phyloP scores from a whole-genome alignment of 92 coral and sea anemone species.

The Nematostella vectensis region DNA sequence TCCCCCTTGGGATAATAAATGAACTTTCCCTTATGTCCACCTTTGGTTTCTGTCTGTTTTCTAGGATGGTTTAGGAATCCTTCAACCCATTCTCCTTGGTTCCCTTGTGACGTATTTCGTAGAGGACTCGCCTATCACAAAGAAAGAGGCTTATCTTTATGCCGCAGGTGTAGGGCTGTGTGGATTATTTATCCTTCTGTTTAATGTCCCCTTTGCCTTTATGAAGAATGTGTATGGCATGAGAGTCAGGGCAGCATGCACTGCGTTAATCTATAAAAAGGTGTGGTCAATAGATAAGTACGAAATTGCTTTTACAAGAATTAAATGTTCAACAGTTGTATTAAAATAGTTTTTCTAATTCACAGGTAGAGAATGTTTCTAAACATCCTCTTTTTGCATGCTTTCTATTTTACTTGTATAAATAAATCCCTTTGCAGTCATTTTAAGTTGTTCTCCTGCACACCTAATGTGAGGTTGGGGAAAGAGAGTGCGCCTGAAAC shows the following conservation, averaged over 20 bases:
- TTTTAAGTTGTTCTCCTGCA: no score
- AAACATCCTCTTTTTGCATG: no score
- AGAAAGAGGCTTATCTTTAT: slow-evolving; percentile 51
- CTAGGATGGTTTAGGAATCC: slow-evolving; percentile 55
- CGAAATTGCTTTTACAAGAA: background rate
- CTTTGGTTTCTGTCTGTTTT: no score
- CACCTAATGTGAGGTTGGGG: no score
- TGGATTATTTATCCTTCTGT: slow-evolving; percentile 35
- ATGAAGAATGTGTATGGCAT: slow-evolving; percentile 73
- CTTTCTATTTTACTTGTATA: no score
- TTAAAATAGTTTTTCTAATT: no score
- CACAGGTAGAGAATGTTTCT: no score
- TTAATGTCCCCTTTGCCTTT: slow-evolving; percentile 65
- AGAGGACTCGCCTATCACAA: slow-evolving; percentile 39
- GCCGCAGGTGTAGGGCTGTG: slow-evolving; percentile 60
- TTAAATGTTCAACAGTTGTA: background rate
- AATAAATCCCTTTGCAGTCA: no score
- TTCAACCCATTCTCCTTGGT: slow-evolving; percentile 63
- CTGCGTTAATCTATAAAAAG: slow-evolving; percentile 82
- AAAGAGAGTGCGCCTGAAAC: no score
- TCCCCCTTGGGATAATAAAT: no score
- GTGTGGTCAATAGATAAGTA: slow-evolving; percentile 10
- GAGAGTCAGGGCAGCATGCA: slow-evolving; percentile 84
- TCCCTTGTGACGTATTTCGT: slow-evolving; percentile 43
- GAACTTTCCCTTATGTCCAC: no score